phyloP scores from a whole-genome alignment of 2,888 invertebrate species.

The Hypercompe scribonia region DNA sequence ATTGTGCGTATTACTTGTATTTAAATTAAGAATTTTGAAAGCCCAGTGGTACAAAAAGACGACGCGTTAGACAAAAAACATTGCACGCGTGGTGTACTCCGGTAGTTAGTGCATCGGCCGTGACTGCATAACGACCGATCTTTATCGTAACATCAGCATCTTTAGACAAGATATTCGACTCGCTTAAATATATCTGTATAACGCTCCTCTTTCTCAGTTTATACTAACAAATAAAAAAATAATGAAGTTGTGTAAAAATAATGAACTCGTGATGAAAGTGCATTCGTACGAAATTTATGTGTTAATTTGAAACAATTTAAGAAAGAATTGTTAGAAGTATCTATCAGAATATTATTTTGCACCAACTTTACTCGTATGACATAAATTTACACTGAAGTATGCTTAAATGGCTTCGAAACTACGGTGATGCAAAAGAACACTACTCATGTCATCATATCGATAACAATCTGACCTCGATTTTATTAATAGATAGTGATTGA shows the following conservation, averaged over 20 bases:
- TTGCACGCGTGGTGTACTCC: constrained; percentile 77
- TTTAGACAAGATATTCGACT: constrained; percentile 47
- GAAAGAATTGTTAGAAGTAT: background rate
- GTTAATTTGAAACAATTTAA: background rate
- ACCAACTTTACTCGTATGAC: no score
- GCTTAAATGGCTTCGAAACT: background rate
- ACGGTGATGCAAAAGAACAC: constrained; percentile 4
- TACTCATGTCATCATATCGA: constrained; percentile 4
- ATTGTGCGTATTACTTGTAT: constrained; percentile 55
- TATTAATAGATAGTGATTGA: constrained; percentile 34
- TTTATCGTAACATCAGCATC: constrained; percentile 68
- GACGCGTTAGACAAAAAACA: constrained; percentile 64
- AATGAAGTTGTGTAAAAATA: background rate
- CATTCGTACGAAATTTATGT: background rate
- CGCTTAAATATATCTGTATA: constrained; percentile 38
- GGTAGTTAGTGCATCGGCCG: constrained; percentile 80
- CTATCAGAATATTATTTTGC: no score
- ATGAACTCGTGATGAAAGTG: constrained; percentile 9
- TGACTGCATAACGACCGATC: constrained; percentile 83
- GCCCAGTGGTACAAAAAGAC: constrained; percentile 61
- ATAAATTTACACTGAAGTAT: background rate
- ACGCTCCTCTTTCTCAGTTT: background rate
- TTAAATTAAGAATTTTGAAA: constrained; percentile 59
- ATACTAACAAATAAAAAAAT: background rate
- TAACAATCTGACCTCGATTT: constrained; percentile 13